phyloP scores from a whole-genome alignment of 64 coral and sea anemone species.

The Montipora efflorescens region DNA sequence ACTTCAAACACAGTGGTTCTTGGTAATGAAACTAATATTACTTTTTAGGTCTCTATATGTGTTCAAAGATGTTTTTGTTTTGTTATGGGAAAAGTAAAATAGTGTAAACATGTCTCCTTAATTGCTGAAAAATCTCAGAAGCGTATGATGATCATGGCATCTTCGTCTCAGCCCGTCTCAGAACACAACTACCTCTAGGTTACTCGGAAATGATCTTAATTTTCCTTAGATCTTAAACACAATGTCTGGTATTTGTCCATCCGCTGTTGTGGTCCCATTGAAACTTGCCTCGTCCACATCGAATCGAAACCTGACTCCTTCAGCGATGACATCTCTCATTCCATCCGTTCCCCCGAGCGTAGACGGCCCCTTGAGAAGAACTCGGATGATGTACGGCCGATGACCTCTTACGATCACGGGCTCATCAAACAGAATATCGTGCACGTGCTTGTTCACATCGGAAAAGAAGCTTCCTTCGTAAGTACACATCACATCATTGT shows the following conservation, averaged over 20 bases:
- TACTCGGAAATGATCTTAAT: too few relatives aligned
- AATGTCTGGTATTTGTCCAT: conserved; percentile 94
- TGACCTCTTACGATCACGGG: conserved; percentile 69
- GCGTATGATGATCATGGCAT: too few relatives aligned
- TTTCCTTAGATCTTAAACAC: conserved; percentile 72
- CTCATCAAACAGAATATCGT: conserved; percentile 91
- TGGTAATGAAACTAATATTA: too few relatives aligned
- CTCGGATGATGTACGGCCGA: conserved; percentile 80
- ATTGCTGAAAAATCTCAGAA: too few relatives aligned
- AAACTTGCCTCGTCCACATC: conserved; percentile 94
- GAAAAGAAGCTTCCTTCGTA: conserved; percentile 78
- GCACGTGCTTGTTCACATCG: conserved; percentile 39
- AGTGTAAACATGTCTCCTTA: too few relatives aligned
- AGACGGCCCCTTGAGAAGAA: conserved; percentile 79
- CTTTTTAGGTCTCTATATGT: too few relatives aligned
- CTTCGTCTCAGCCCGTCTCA: too few relatives aligned
- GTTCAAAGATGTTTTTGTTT: too few relatives aligned
- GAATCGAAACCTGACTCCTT: conserved; percentile 82
- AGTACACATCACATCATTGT: conserved; percentile 83
- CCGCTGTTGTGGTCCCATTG: conserved; percentile 91
- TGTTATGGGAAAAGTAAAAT: too few relatives aligned
- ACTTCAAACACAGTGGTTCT: too few relatives aligned
- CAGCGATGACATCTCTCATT: conserved; percentile 74
- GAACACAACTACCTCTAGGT: too few relatives aligned
- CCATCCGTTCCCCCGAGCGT: conserved; percentile 83